Evolutionary conservation across 2,113 vertebrate species (phyloP), one percentile per base, ranked within the genome.

Genomic region (Piaya cayana): DNA sequence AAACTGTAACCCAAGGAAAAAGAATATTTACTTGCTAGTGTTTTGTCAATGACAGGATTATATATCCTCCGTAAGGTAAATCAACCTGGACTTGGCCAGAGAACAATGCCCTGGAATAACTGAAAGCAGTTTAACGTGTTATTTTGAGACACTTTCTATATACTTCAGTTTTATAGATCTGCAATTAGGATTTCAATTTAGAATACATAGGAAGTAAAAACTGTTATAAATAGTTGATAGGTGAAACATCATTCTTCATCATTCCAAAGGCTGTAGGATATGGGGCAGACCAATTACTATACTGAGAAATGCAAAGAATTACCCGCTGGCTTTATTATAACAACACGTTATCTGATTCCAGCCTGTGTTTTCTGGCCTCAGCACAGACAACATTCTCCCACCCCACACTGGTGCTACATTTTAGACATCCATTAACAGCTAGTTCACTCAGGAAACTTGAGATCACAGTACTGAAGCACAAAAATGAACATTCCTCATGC

Each of bases 301-400:
- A 97, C 68, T 82, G 94, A 96, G 96, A 97, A 97, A 96, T 50
- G 67, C 93, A 92, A 96, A 95, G 87, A 93, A 88, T 96, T 93
- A 95, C 88, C 94, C 65, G 15, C 85, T 32, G 78, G 86, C 85
- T 97, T 97, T 94, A 94, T 95, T 94, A 92, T 85, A 95, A 96
- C 85, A 97, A 86, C 64, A 84, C 92, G 90, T 95, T 97, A 96
- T 97, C 94, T 93, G 96, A 97, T 92, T 78, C 71, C 68, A 80
- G 94, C 75, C 80, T 23, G 2, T 58, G 93, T 53, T 89, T 95
- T 91, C 95, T 92, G 88, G 78, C 80, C 91, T 82, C 80, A 56
- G 84, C 43, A 92, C 29, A 21, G 85, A 18, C 79, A 45, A 42
- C 74, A 64, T 58, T 59, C 85, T 85, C 65, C 63, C 34, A 80